phyloP scores from a whole-genome alignment of 1,140 invertebrate species.

The Adoxophyes honmai region DNA sequence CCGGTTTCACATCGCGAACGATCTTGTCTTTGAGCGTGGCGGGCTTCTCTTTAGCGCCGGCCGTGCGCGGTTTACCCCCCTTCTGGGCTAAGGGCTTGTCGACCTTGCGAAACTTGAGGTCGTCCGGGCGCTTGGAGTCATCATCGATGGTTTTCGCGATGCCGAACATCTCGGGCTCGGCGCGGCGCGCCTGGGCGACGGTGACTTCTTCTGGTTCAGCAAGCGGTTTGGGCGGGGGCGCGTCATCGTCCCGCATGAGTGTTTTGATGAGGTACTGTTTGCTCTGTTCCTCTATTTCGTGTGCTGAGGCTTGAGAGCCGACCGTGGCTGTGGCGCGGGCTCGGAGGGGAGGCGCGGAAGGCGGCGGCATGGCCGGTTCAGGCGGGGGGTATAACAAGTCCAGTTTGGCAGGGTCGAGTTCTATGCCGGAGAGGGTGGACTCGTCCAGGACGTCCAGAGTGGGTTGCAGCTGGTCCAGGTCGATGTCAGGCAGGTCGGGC shows the following conservation, averaged over 20 bases:
- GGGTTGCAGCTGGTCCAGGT: slow-evolving; percentile 81
- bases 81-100: slow-evolving; percentile 52
- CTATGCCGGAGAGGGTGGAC: neutral
- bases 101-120: slow-evolving; percentile 66
- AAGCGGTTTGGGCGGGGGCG: slow-evolving; percentile 52
- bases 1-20: slow-evolving; percentile 55
- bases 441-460: slow-evolving; percentile 46
- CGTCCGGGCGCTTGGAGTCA: slow-evolving; percentile 45
- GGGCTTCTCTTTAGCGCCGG: slow-evolving; percentile 61
- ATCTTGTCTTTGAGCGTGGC: slow-evolving; percentile 62
- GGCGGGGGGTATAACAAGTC: slow-evolving; percentile 45
- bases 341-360: slow-evolving; percentile 53
- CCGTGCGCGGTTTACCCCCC: slow-evolving; percentile 54
- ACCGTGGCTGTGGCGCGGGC: slow-evolving; percentile 57
- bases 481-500: slow-evolving; percentile 59
- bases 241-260: slow-evolving; percentile 66
- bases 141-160: slow-evolving; percentile 53
- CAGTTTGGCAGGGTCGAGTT: slow-evolving; percentile 43
- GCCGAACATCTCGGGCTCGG: slow-evolving; percentile 50
- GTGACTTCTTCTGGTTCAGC: slow-evolving; percentile 60
- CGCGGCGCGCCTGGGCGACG: slow-evolving; percentile 57
- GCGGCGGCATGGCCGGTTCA: slow-evolving; percentile 34
- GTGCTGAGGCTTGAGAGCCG: slow-evolving; percentile 58
- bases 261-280: slow-evolving; percentile 72
- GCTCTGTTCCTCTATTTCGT: slow-evolving; percentile 68